A percentile compares a stretch with the other conserved stretches of the same genome.
Conservation (phyloP, 2,888 invertebrate genomes). For the Aethes cnicana region DNA sequence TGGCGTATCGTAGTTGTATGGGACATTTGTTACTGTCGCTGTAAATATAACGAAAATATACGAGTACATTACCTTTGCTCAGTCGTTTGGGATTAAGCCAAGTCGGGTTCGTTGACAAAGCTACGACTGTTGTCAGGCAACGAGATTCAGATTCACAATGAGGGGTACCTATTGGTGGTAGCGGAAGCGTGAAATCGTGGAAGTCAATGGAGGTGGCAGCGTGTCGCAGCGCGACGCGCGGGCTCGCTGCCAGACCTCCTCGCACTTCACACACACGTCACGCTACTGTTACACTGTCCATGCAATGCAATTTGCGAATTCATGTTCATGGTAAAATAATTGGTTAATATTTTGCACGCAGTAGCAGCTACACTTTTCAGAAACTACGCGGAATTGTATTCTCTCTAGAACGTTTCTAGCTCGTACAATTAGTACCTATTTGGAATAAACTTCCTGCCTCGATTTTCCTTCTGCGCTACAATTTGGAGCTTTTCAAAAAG, state of each 20-base stretch:
- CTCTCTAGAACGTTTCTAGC: no score
- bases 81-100: conserved; percentile 71
- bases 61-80: conserved; percentile 65
- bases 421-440: no score
- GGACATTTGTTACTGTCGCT: conserved; percentile 60
- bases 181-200: conserved; percentile 53
- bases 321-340: no score
- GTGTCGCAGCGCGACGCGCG: conserved; percentile 27
- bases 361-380: no score
- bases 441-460: no score
- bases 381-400: no score
- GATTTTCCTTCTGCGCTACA: no score
- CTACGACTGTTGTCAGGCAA: conserved; percentile 58
- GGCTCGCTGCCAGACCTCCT: conserved; percentile 33
- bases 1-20: conserved; percentile 34
- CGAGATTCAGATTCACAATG: conserved; percentile 51
- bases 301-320: no score
- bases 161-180: conserved; percentile 46
- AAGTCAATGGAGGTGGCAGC: conserved; percentile 38
- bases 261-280: conserved; percentile 25
- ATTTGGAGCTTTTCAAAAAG: no score
- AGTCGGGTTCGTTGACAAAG: conserved; percentile 63
- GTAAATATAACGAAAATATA: conserved; percentile 66
- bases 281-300: no score
- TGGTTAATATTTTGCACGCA: no score